phyloP scores from a whole-genome alignment of 2,888 invertebrate species.

The Synergus japonicus region DNA sequence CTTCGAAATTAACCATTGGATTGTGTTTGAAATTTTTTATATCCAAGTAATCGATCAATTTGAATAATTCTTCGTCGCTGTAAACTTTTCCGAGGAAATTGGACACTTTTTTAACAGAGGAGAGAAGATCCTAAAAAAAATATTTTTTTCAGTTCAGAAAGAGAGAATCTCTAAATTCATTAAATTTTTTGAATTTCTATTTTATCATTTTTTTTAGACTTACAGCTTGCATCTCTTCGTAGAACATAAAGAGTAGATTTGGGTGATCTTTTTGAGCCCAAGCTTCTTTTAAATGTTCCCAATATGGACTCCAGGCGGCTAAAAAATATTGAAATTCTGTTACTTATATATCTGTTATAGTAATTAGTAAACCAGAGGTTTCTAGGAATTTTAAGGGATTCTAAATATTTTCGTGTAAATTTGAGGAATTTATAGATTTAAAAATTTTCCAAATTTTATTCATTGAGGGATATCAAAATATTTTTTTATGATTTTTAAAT shows the following conservation, averaged over 20 bases:
- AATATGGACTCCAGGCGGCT: slow-evolving; percentile 89
- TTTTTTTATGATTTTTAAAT: no score
- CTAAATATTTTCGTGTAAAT: neutral
- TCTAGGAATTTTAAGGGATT: no score
- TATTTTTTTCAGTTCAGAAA: no score
- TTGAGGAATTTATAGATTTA: neutral
- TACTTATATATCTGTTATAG: neutral
- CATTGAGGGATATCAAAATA: no score
- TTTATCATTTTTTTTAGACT: slow-evolving; percentile 41
- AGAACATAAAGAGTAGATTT: slow-evolving; percentile 87
- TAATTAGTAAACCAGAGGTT: neutral
- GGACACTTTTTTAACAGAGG: slow-evolving; percentile 80
- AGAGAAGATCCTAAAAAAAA: slow-evolving; percentile 81
- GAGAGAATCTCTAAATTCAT: no score
- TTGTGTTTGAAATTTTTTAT: slow-evolving; percentile 91
- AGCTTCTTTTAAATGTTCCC: slow-evolving; percentile 88
- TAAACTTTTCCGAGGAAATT: slow-evolving; percentile 82
- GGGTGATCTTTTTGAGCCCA: slow-evolving; percentile 83
- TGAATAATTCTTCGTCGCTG: slow-evolving; percentile 80
- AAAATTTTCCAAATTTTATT: no score
- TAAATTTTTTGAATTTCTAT: neutral
- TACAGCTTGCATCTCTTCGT: slow-evolving; percentile 88
- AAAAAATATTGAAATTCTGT: slow-evolving; percentile 49
- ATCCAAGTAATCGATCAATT: slow-evolving; percentile 85
- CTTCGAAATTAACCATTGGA: slow-evolving; percentile 86